phyloP scores from a whole-genome alignment of 2,888 invertebrate species.

The Spodoptera littoralis region DNA sequence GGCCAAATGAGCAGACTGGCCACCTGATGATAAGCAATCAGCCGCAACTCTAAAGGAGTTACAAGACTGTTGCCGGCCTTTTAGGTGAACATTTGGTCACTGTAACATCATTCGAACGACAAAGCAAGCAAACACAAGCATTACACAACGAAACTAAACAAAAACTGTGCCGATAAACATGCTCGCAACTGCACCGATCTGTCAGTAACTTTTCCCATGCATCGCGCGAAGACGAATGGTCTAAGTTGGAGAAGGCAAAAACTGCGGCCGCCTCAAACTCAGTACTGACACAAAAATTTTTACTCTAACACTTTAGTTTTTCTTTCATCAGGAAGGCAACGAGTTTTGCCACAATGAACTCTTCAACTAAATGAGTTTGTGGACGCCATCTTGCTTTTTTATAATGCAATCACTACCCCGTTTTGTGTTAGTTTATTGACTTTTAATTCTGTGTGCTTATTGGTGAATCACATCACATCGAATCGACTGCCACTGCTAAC shows the following conservation, averaged over 20 bases:
- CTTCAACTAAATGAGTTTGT: slow-evolving; percentile 49
- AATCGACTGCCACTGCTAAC: too few relatives aligned
- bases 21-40: too few relatives aligned
- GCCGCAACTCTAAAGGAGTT: too few relatives aligned
- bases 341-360: slow-evolving; percentile 46
- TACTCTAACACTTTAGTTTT: slow-evolving; percentile 56
- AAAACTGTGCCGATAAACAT: slow-evolving; percentile 10
- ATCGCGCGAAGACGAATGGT: slow-evolving; percentile 84
- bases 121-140: too few relatives aligned
- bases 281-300: slow-evolving; percentile 55
- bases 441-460: background rate
- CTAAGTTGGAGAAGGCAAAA: slow-evolving; percentile 79
- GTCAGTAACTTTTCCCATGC: slow-evolving; percentile 85
- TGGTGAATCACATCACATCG: background rate
- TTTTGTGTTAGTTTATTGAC: background rate
- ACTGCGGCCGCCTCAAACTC: slow-evolving; percentile 63
- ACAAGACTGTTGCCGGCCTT: too few relatives aligned
- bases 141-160: background rate
- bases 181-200: slow-evolving; percentile 73
- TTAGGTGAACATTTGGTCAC: too few relatives aligned
- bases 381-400: slow-evolving; percentile 28
- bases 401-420: background rate
- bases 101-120: too few relatives aligned
- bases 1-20: too few relatives aligned
- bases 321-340: slow-evolving; percentile 37